These are phyloP conservation scores for Beaufortia kweichowensis DNA, from an alignment of 2,113 vertebrate genomes.

Conservation along the genomic window DNA sequence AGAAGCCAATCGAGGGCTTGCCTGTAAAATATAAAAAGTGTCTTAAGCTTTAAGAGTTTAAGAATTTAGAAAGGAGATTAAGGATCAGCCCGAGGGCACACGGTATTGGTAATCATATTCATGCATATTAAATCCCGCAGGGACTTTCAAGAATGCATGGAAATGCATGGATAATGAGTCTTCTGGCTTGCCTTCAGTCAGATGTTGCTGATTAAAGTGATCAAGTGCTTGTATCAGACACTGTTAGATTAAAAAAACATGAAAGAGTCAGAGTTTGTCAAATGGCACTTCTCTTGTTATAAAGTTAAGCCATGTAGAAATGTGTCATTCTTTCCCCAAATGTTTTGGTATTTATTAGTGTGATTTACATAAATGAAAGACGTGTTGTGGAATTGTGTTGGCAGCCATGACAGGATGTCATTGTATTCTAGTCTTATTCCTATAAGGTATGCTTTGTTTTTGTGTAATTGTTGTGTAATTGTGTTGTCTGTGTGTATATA, in stretches of 20 bases:
- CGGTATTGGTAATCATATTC: conserved; percentile 39
- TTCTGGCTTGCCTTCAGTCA: conserved; percentile 19
- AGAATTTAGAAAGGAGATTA: conserved; percentile 34
- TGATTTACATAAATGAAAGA: background rate
- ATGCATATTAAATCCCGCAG: conserved; percentile 33
- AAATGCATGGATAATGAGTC: conserved; percentile 35
- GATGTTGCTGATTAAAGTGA: conserved; percentile 32
- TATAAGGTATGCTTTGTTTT: no score
- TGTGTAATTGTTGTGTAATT: no score
- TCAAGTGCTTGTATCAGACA: conserved; percentile 9
- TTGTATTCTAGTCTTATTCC: background rate
- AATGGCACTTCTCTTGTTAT: background rate
- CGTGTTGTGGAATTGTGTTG: background rate
- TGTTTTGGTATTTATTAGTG: background rate
- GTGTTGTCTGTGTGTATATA: no score
- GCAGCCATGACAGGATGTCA: background rate
- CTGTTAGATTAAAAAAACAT: conserved; percentile 6
- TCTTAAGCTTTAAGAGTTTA: conserved; percentile 19
- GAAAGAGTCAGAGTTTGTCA: background rate
- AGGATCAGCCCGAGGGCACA: conserved; percentile 22
- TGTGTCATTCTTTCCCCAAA: background rate
- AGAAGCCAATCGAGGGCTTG: conserved; percentile 4
- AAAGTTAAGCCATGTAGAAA: background rate
- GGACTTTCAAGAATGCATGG: conserved; percentile 36
- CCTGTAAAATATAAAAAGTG: conserved; percentile 21